Evolutionary conservation across 2,797 vertebrate species (phyloP), one percentile per base, ranked within the genome.

Genomic region (Chloroceryle amazona): DNA sequence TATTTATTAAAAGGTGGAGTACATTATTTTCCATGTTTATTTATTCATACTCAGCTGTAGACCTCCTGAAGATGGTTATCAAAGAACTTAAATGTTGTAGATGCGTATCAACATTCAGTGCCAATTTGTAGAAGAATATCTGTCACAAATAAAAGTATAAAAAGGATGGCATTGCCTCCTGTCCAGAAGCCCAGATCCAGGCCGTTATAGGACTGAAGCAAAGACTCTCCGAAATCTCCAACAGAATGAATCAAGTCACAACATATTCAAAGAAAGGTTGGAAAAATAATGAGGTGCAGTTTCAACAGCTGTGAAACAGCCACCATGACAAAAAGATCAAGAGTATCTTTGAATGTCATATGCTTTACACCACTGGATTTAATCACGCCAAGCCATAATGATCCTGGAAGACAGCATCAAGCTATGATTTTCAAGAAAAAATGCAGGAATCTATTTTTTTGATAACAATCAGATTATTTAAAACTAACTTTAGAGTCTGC

Each of bases 301-400:
- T 89, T 86, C 70, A 81, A 70, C n/a, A 72, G 13, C 15, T 39
- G 33, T 58, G 51, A 82, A 90, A 80, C 35, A 86, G 35, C 18
- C 23, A 74, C 3, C 7, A 13, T 35, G n/a, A 81, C 26, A 58
- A 66, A 33, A 70, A 66, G 6, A 63, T 55, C 13, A 76, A 81
- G 67, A 72, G 33, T 16, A 6, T 37, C 37, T 83, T 65, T 47
- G 33, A 47, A 54, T 57, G 10, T 44, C 33, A 61, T 18, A 47
- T 4, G 22, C 10, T 76, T 61, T 31, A 73, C 7, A 58, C 13
- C 21, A 67, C 18, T 22, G 41, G 10, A 67, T 74, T 74, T 81
- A 57, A 86, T 44, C 33, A 61, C 4, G 10, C 9, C 39, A 70
- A 49, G 13, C 7, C 12, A 62, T 58, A 15, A 28, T 11, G 20